A percentile compares a stretch with the other conserved stretches of the same genome.
Conservation (phyloP, 2,888 invertebrate genomes). For the Synanthedon vespiformis region DNA sequence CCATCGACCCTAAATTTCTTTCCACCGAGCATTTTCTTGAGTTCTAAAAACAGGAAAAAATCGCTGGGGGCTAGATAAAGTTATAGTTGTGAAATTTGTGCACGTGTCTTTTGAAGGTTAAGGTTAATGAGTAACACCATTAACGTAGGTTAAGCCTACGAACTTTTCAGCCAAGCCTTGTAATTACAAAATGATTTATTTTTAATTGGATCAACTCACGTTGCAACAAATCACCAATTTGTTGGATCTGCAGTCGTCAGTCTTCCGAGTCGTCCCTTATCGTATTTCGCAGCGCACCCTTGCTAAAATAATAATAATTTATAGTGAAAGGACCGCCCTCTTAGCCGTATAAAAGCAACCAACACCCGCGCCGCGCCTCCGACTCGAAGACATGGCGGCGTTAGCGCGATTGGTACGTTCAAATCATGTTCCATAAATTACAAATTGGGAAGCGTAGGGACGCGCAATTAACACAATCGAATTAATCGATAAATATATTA, state of each 20-base stretch:
- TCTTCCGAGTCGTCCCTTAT: neutral
- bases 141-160: too few species aligned
- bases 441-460: conserved; percentile 4
- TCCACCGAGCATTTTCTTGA: too few species aligned
- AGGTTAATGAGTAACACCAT: too few species aligned
- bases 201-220: too few species aligned
- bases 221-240: too few species aligned
- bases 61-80: too few species aligned
- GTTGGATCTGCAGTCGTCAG: neutral
- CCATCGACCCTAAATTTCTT: too few species aligned
- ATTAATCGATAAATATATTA: neutral
- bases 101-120: too few species aligned
- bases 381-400: conserved; percentile 56
- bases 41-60: too few species aligned
- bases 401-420: conserved; percentile 58
- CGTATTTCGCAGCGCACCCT: neutral
- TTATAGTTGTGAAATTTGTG: too few species aligned
- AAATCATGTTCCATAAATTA: conserved; percentile 19
- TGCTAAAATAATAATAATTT: conserved; percentile 8
- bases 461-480: neutral
- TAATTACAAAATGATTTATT: too few species aligned
- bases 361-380: conserved; percentile 54
- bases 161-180: too few species aligned
- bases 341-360: conserved; percentile 44
- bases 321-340: conserved; percentile 57